phyloP scores from a whole-genome alignment of 2,797 vertebrate species.

The Sylvia borin region DNA sequence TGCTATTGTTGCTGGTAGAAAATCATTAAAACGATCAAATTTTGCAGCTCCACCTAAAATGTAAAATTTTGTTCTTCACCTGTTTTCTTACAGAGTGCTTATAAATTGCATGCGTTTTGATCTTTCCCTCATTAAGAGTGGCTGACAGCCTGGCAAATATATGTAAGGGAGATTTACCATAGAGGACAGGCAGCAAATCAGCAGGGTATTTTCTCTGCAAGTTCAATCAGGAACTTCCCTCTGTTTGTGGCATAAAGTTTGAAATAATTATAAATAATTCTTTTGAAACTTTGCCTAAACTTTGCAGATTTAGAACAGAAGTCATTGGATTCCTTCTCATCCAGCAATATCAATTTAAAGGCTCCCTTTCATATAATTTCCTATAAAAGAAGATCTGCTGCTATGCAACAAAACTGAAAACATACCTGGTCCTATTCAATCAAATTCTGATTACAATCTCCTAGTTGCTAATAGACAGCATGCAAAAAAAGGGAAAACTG shows the following conservation, averaged over 20 bases:
- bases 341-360: not conserved
- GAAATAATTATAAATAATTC: not conserved
- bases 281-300: not conserved
- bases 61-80: not conserved
- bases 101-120: constrained; percentile 22
- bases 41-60: not conserved
- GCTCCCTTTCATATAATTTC: not conserved
- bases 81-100: constrained; percentile 4
- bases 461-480: not conserved
- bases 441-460: not conserved
- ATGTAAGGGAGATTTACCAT: not conserved
- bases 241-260: not conserved
- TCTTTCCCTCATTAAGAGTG: not conserved
- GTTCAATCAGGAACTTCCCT: not conserved
- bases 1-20: constrained; percentile 17
- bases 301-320: not conserved
- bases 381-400: not conserved
- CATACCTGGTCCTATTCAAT: accelerated
- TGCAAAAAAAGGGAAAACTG: not conserved
- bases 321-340: not conserved
- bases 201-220: not conserved
- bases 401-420: not conserved
- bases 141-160: constrained; percentile 5
- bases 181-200: not conserved
- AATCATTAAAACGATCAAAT: constrained; percentile 5